Base-by-base conservation (phyloP, 2,888 invertebrate genomes). In the Gymnoscelis rufifasciata region DNA sequence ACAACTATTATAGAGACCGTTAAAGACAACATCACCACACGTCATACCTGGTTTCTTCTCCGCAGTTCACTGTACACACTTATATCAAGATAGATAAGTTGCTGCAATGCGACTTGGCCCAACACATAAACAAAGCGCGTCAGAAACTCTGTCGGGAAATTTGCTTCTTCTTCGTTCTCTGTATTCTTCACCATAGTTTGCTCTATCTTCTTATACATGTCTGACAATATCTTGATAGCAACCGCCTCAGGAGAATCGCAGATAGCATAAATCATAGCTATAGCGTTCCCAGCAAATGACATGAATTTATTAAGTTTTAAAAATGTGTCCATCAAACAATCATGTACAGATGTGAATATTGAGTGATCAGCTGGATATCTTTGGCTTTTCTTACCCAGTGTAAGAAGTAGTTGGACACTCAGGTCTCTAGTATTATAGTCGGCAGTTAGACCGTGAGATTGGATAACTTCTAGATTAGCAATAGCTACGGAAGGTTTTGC, bases 21-120 rank as follows among this genome's bases (percentile, higher is more conserved):
- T n/a, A n/a, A n/a, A n/a, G n/a, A n/a, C n/a, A n/a, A n/a, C n/a
- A n/a, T n/a, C n/a, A n/a, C n/a, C n/a, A n/a, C n/a, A n/a, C n/a
- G n/a, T 46, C 47, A 62, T 60, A 83, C 88, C 84, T 81, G 80
- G 64, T 83, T 87, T 51, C 78, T 83, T 77, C 77, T 90, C 65
- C 83, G 69, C 62, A 97, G 84, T 75, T 97, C 97, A 51, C 93
- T 94, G 61, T 96, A 95, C 3, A 97, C 92, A 56, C 90, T 91
- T 19, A 93, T 92, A 65, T 98, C 97, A 44, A 97, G 88, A 71
- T 94, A 93, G 39, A 94, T 92, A 71, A 96, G 91, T 68, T 96
- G 93, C 57, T 93, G 92, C 45, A 94, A 78, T 0, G 95, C 95
- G 51, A 95, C 87, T 51, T 95, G 94, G 3, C 97, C 97, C 45